These are phyloP conservation scores for Pheosia gnoma DNA, from an alignment of 2,888 invertebrate genomes.

Conservation along the genomic window DNA sequence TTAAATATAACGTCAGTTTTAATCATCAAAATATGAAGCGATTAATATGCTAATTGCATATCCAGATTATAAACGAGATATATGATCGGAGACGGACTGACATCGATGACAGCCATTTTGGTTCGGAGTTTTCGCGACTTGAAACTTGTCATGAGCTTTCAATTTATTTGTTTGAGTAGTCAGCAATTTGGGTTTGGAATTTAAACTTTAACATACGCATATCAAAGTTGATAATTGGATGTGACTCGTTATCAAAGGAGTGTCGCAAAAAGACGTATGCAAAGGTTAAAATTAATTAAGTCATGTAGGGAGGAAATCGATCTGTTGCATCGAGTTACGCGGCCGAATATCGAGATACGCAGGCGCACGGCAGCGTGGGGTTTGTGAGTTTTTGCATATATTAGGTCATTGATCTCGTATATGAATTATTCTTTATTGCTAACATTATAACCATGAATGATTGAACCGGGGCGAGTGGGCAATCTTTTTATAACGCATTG, in stretches of 20 bases:
- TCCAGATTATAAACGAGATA: constrained; percentile 67
- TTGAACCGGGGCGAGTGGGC: constrained; percentile 4
- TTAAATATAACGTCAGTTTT: constrained; percentile 37
- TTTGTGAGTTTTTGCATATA: constrained; percentile 28
- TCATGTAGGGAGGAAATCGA: constrained; percentile 68
- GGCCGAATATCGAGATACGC: constrained; percentile 58
- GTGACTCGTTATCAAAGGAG: constrained; percentile 9
- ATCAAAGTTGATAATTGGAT: constrained; percentile 15
- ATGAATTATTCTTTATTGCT: constrained; percentile 18
- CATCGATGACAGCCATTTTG: constrained; percentile 40
- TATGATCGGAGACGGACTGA: constrained; percentile 54
- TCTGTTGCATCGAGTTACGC: constrained; percentile 69
- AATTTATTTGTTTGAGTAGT: constrained; percentile 35
- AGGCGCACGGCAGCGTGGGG: constrained; percentile 18
- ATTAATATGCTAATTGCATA: constrained; percentile 76
- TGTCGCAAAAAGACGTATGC: constrained; percentile 45
- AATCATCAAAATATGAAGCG: constrained; percentile 58
- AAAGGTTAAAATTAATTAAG: constrained; percentile 73
- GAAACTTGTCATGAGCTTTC: constrained; percentile 40
- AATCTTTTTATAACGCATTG: constrained; percentile 4
- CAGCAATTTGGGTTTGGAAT: constrained; percentile 13
- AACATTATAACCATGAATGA: background rate
- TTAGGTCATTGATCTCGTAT: constrained; percentile 35
- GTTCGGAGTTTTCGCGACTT: constrained; percentile 39
- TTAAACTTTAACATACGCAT: constrained; percentile 9